Evolutionary conservation across 2,888 invertebrate genomes (phyloP).

Genomic region (Meganola albula): DNA sequence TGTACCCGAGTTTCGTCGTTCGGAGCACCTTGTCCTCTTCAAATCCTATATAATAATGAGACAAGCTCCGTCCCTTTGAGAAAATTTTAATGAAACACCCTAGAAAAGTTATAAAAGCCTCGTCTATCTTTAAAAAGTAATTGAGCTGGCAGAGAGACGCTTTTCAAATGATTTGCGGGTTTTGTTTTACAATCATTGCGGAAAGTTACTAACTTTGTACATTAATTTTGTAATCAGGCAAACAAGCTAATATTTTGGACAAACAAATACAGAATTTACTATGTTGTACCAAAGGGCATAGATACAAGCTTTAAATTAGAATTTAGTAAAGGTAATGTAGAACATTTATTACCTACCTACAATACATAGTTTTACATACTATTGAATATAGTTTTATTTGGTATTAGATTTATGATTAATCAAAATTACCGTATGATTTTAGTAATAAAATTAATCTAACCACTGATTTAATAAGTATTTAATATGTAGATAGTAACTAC

Average conservation of each 20-base stretch:
- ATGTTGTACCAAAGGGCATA: too few relatives aligned
- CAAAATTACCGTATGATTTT: too few relatives aligned
- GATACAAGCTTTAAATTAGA: too few relatives aligned
- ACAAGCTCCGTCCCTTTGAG: constrained; percentile 52
- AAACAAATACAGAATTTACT: constrained; percentile 17
- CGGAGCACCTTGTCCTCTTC: constrained; percentile 47
- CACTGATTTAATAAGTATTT: too few relatives aligned
- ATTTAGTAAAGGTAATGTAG: too few relatives aligned
- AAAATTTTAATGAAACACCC: constrained; percentile 63
- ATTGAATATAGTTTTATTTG: too few relatives aligned
- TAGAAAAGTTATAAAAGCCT: constrained; percentile 56
- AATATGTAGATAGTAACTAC: too few relatives aligned
- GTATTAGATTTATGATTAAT: too few relatives aligned
- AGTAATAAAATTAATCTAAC: too few relatives aligned
- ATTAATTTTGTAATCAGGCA: constrained; percentile 31
- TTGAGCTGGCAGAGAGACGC: constrained; percentile 44
- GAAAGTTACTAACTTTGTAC: constrained; percentile 30
- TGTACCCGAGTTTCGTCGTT: constrained; percentile 41
- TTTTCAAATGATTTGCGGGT: constrained; percentile 39
- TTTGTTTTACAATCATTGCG: constrained; percentile 34
- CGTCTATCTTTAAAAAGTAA: constrained; percentile 55
- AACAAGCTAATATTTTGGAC: constrained; percentile 26
- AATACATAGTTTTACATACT: too few relatives aligned
- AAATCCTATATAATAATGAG: constrained; percentile 62
- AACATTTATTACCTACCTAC: too few relatives aligned